Conservation (phyloP, 2,888 invertebrate species). For the Cantharis lateralis region DNA sequence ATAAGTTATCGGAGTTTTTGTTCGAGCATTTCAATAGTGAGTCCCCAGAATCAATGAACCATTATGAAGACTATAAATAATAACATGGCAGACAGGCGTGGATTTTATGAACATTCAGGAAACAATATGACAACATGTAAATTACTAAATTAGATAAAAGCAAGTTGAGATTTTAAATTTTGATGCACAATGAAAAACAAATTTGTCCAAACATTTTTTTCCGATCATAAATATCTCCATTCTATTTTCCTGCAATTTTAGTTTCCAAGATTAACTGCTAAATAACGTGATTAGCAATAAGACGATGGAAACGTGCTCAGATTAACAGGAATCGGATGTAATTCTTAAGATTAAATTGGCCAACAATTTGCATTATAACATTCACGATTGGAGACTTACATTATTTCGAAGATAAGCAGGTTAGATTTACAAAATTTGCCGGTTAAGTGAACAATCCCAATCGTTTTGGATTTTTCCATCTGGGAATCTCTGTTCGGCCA, state of each 20-base stretch:
- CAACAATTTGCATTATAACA: conserved; percentile 1
- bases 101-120: conserved; percentile 49
- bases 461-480: not conserved
- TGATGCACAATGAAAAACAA: conserved; percentile 6
- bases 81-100: conserved; percentile 47
- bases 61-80: conserved; percentile 55
- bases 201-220: conserved; percentile 5
- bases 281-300: not conserved
- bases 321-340: not conserved
- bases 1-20: conserved; percentile 50
- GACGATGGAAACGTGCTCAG: not conserved
- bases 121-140: conserved; percentile 49
- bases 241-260: not conserved
- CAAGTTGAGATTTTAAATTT: conserved; percentile 20
- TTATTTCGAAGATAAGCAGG: not conserved
- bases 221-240: not conserved
- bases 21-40: conserved; percentile 51
- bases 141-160: conserved; percentile 45
- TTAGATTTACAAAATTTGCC: not conserved
- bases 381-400: not conserved
- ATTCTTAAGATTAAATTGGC: not conserved
- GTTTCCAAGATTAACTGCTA: not conserved
- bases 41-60: conserved; percentile 53
- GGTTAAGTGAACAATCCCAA: not conserved
- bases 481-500: not conserved